Base-by-base conservation (phyloP, 2,888 invertebrate genomes). In the Spodoptera picta region DNA sequence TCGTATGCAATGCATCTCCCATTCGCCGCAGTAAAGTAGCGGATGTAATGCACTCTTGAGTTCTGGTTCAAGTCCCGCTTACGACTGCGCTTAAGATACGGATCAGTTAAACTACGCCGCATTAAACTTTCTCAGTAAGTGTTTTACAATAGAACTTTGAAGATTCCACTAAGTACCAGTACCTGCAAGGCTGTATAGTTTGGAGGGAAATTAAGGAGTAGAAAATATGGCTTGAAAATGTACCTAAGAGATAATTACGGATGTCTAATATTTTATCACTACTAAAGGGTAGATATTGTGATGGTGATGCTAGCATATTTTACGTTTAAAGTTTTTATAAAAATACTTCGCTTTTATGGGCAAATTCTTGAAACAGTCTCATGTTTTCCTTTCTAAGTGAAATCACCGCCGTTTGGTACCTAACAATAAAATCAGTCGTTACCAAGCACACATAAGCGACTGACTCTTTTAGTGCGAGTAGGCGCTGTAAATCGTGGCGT, bases 11-110 rank as follows among this genome's bases (percentile, higher is more conserved):
- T 76, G 71, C 74, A 77, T 71, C 58, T 55, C 43, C 52, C 63
- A 69, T 68, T 77, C 60, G 60, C 63, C 58, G 63, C 72, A 67
- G 67, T 66, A 65, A 73, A 82, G 78, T 80, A 75, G 67, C 72
- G 77, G 75, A 73, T 78, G 79, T 74, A 81, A 83, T 81, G 80
- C 75, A 82, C 80, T 77, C 80, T 69, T 70, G 61, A 69, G 72
- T 72, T 67, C 69, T 65, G 66, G 76, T 80, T 74, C 69, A 62
- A 63, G 66, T 56, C 64, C 51, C 65, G 69, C 75, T 60, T 53
- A 45, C 69, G 56, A 62, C 69, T 62, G 59, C 60, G 68, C 52
- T 66, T 59, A 72, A 72, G 64, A 65, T 65, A 56, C 62, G 75
- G 64, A 69, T 75, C 71, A 66, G 57, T 60, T 63, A 60, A 54